phyloP scores from a whole-genome alignment of 2,113 vertebrate species.

The Bufo bufo region DNA sequence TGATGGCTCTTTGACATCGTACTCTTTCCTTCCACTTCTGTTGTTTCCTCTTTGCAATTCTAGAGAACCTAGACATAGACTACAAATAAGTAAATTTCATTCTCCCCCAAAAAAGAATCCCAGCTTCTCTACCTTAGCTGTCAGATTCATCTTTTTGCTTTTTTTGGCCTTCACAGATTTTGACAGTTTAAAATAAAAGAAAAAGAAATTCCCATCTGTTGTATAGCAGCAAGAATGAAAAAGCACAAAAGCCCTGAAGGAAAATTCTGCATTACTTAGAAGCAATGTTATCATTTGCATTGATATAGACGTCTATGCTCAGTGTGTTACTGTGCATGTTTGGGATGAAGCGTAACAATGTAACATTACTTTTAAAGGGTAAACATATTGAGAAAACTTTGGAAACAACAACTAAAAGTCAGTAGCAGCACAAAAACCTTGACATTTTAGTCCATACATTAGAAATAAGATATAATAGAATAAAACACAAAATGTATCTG shows the following conservation, averaged over 20 bases:
- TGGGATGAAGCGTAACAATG: too few relatives aligned
- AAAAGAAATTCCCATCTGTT: conserved; percentile 17
- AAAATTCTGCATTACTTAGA: conserved; percentile 41
- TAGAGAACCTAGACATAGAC: neutral
- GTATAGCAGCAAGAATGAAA: neutral
- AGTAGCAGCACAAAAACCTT: too few relatives aligned
- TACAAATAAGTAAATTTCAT: neutral
- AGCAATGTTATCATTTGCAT: conserved; percentile 1
- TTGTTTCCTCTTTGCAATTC: neutral
- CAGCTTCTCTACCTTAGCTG: conserved; percentile 35
- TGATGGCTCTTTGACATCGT: neutral
- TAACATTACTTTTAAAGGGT: neutral
- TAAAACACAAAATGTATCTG: neutral
- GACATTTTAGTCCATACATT: neutral
- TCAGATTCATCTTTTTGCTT: neutral
- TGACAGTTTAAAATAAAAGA: conserved; percentile 21
- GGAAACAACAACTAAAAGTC: neutral
- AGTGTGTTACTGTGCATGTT: neutral
- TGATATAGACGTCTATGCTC: neutral
- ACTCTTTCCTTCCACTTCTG: neutral
- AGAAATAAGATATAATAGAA: neutral
- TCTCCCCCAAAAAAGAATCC: neutral
- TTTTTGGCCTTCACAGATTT: neutral
- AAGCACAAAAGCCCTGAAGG: conserved; percentile 34
- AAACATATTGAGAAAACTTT: too few relatives aligned